Conservation (phyloP, 2,888 invertebrate species). For the Electrophaes corylata region DNA sequence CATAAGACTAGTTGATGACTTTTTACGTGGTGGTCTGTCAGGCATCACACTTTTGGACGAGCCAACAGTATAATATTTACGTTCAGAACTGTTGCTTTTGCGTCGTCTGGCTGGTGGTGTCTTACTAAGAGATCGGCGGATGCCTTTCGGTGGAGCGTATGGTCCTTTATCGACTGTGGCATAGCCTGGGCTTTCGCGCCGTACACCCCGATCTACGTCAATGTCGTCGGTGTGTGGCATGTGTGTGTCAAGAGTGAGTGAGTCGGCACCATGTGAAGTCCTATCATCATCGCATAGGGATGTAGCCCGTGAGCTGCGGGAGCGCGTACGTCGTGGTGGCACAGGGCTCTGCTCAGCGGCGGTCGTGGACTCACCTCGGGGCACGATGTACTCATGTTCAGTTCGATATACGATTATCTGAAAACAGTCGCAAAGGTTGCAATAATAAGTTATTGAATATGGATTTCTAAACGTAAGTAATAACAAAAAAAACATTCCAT, state of each 20-base stretch:
- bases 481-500: no score
- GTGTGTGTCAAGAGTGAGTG: constrained; percentile 82
- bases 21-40: constrained; percentile 86
- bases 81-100: constrained; percentile 80
- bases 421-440: constrained; percentile 44
- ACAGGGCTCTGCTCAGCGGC: constrained; percentile 80
- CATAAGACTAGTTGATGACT: constrained; percentile 82
- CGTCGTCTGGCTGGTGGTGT: constrained; percentile 74
- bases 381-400: constrained; percentile 87
- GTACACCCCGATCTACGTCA: constrained; percentile 67
- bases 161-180: constrained; percentile 90
- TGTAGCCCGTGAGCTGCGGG: constrained; percentile 79
- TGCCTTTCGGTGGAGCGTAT: constrained; percentile 85
- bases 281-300: constrained; percentile 88
- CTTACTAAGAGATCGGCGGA: constrained; percentile 82
- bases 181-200: constrained; percentile 86
- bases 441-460: not conserved
- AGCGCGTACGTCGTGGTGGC: constrained; percentile 84
- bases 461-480: no score
- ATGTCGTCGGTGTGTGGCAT: constrained; percentile 57
- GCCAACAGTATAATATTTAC: constrained; percentile 88
- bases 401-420: constrained; percentile 87
- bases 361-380: constrained; percentile 64
- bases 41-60: constrained; percentile 77
- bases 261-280: constrained; percentile 89